Evolutionary conservation across 1,140 invertebrate genomes (phyloP).

Genomic region (Drosophila melanogaster): DNA sequence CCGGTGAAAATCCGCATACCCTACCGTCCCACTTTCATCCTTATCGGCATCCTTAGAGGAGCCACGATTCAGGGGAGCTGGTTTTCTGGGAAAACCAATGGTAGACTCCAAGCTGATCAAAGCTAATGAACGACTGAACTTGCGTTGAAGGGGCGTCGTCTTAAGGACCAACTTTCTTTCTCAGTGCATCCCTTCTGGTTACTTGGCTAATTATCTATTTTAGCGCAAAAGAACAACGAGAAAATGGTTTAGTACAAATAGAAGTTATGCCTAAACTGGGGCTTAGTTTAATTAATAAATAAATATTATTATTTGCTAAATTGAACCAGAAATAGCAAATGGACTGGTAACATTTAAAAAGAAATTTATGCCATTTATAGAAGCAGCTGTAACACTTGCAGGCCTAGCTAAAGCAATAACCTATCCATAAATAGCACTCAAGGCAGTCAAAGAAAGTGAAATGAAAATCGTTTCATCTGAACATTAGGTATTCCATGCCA

Average conservation of each 20-base stretch:
- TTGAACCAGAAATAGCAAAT: too few relatives aligned
- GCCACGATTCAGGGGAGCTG: neutral
- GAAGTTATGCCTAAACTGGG: too few relatives aligned
- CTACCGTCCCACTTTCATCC: too few relatives aligned
- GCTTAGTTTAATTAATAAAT: too few relatives aligned
- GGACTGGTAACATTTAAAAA: too few relatives aligned
- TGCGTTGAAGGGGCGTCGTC: neutral
- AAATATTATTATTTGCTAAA: too few relatives aligned
- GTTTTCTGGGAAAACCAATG: neutral
- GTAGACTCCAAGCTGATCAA: neutral
- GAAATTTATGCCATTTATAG: too few relatives aligned
- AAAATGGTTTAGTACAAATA: too few relatives aligned
- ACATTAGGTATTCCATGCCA: conserved; percentile 17
- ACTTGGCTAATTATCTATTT: neutral
- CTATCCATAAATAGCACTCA: neutral
- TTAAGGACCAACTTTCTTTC: neutral
- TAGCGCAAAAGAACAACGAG: too few relatives aligned
- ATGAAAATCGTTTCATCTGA: conserved; percentile 1
- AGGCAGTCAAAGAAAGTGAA: conserved; percentile 16
- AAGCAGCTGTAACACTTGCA: too few relatives aligned
- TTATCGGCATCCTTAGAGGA: neutral
- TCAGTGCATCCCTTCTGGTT: neutral
- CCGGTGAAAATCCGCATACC: conserved; percentile 11
- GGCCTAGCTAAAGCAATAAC: too few relatives aligned
- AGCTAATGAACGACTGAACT: neutral